A percentile compares a stretch with the other conserved stretches of the same genome.
These are phyloP conservation scores for Limnephilus lunatus DNA, from an alignment of 2,888 invertebrate species.

Conservation along the genomic window DNA sequence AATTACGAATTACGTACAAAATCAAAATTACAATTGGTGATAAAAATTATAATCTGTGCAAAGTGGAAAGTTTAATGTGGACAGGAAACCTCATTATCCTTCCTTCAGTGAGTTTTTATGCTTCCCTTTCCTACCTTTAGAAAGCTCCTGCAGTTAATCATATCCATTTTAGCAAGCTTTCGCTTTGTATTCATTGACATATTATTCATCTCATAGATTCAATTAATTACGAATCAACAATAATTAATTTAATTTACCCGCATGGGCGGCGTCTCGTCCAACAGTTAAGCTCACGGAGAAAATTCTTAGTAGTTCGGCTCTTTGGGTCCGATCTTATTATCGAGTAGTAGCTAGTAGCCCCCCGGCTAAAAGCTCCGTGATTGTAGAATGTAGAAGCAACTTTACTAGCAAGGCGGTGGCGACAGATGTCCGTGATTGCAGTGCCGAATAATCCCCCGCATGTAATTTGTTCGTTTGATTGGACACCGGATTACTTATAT, in stretches of 20 bases:
- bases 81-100: too few relatives aligned
- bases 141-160: too few relatives aligned
- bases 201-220: not conserved
- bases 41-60: too few relatives aligned
- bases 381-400: not conserved
- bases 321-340: too few relatives aligned
- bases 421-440: constrained; percentile 49
- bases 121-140: too few relatives aligned
- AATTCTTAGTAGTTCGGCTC: not conserved
- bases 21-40: too few relatives aligned
- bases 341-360: not conserved
- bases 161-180: not conserved
- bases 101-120: too few relatives aligned
- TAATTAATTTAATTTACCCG: not conserved
- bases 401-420: not conserved
- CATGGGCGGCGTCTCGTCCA: not conserved
- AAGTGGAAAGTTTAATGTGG: too few relatives aligned
- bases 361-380: not conserved
- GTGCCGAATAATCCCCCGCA: constrained; percentile 52
- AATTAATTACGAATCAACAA: not conserved
- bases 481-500: constrained; percentile 57
- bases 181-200: not conserved
- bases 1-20: too few relatives aligned
- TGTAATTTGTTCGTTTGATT: constrained; percentile 57
- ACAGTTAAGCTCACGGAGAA: not conserved